Evolutionary conservation across 2,113 vertebrate species (phyloP).

Genomic region (Forbesichthys papilliferus): DNA sequence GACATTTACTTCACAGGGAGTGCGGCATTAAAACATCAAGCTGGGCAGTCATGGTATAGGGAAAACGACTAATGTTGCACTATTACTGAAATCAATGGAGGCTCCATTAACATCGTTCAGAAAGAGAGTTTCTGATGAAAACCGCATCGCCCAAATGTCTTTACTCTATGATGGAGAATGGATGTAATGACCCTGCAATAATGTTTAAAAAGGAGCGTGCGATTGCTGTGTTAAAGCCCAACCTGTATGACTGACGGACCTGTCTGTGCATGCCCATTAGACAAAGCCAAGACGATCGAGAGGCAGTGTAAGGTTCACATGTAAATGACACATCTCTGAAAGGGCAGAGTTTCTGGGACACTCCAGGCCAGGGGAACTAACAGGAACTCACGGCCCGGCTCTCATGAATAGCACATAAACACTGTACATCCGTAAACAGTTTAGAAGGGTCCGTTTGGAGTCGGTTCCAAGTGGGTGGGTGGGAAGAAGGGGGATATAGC

Average conservation of each 20-base stretch:
- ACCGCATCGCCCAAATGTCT: slow-evolving; percentile 23
- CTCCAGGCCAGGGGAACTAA: slow-evolving; percentile 29
- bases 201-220: slow-evolving; percentile 41
- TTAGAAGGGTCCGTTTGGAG: slow-evolving; percentile 53
- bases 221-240: slow-evolving; percentile 46
- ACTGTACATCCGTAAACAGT: slow-evolving; percentile 73
- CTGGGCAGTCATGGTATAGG: no score
- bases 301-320: slow-evolving; percentile 37
- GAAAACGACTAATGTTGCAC: no score
- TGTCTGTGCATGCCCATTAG: slow-evolving; percentile 65
- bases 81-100: slow-evolving; percentile 3
- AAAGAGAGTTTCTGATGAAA: neutral
- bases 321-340: slow-evolving; percentile 46
- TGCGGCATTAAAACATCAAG: neutral
- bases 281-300: slow-evolving; percentile 46
- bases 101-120: slow-evolving; percentile 8
- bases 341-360: slow-evolving; percentile 39
- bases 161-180: slow-evolving; percentile 26
- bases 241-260: slow-evolving; percentile 60
- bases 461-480: slow-evolving; percentile 66
- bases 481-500: slow-evolving; percentile 39
- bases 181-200: slow-evolving; percentile 48
- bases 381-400: slow-evolving; percentile 44
- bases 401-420: slow-evolving; percentile 66
- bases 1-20: slow-evolving; percentile 14